Percentiles rank a stretch among this genome's conserved stretches.
These are phyloP conservation scores for Caretta caretta DNA, from an alignment of 2,113 vertebrate genomes.

Conservation along the genomic window DNA sequence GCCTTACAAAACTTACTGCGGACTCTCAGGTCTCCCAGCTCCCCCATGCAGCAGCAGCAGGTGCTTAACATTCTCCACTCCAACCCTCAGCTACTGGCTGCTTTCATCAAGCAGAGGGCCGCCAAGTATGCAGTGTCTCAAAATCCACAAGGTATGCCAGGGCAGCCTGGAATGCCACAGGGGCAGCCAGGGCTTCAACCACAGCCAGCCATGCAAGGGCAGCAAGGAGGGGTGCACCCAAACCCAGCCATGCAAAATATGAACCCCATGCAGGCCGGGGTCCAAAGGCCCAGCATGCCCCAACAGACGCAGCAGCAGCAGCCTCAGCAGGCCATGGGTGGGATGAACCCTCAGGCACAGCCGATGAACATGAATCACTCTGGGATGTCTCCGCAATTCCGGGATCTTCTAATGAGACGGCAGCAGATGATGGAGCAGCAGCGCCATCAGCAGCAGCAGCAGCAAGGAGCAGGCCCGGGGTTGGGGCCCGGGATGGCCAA, in stretches of 20 bases:
- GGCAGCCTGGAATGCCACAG: conserved; percentile 80
- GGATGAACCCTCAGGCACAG: conserved; percentile 83
- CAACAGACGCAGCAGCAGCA: conserved; percentile 77
- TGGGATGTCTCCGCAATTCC: conserved; percentile 88
- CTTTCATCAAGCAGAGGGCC: conserved; percentile 96
- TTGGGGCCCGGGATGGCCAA: conserved; percentile 84
- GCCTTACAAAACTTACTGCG: conserved; percentile 88
- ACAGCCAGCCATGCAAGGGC: conserved; percentile 77
- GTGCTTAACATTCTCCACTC: conserved; percentile 96
- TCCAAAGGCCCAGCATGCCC: conserved; percentile 80
- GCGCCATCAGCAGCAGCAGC: conserved; percentile 84
- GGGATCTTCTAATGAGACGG: conserved; percentile 89
- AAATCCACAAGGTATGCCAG: conserved; percentile 77
- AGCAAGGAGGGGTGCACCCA: conserved; percentile 81
- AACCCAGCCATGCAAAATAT: conserved; percentile 82
- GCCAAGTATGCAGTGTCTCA: conserved; percentile 90
- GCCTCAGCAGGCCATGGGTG: conserved; percentile 80
- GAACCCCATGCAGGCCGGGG: conserved; percentile 80
- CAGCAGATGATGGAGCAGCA: conserved; percentile 89
- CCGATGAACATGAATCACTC: conserved; percentile 87
- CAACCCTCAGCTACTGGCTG: conserved; percentile 96
- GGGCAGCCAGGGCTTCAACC: conserved; percentile 79
- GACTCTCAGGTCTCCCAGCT: conserved; percentile 88
- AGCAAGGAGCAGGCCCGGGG: conserved; percentile 73
- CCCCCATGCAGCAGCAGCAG: conserved; percentile 94